Conservation (phyloP, 2,888 invertebrate species). For the Chalcis sispes region DNA sequence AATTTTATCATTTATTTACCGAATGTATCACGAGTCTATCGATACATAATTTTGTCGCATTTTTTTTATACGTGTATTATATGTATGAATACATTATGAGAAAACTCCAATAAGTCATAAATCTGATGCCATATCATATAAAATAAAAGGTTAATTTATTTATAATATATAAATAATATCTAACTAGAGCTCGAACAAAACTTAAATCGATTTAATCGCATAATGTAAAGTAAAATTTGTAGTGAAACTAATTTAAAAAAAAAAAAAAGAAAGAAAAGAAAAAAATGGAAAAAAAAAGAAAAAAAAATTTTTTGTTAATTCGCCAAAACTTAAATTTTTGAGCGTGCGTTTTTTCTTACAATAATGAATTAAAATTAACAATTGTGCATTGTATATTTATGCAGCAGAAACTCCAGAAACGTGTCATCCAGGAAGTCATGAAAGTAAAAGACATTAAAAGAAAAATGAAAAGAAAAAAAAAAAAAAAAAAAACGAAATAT, state of each 20-base stretch:
- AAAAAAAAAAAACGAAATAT: background rate
- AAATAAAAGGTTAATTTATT: conserved; percentile 22
- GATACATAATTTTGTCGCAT: too few relatives aligned
- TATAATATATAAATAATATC: too few relatives aligned
- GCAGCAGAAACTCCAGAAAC: conserved; percentile 60
- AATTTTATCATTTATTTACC: too few relatives aligned
- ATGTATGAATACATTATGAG: conserved; percentile 6
- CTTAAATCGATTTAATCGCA: conserved; percentile 9
- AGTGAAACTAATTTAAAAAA: background rate
- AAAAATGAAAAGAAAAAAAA: background rate
- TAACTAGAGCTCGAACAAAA: background rate
- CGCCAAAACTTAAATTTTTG: conserved; percentile 1
- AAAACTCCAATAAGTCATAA: conserved; percentile 1
- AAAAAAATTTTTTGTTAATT: background rate
- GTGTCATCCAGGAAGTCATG: conserved; percentile 59
- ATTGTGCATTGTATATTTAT: conserved; percentile 61
- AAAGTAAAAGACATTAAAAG: conserved; percentile 25
- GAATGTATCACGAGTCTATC: too few relatives aligned
- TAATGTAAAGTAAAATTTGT: conserved; percentile 1
- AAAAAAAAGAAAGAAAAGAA: background rate
- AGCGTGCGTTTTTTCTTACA: background rate
- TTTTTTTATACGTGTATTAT: too few relatives aligned
- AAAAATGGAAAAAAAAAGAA: background rate
- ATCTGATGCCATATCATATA: conserved; percentile 24
- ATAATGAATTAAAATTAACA: conserved; percentile 26